Conservation (phyloP, 2,888 invertebrate species). For the Harpagoxenus sublaevis region DNA sequence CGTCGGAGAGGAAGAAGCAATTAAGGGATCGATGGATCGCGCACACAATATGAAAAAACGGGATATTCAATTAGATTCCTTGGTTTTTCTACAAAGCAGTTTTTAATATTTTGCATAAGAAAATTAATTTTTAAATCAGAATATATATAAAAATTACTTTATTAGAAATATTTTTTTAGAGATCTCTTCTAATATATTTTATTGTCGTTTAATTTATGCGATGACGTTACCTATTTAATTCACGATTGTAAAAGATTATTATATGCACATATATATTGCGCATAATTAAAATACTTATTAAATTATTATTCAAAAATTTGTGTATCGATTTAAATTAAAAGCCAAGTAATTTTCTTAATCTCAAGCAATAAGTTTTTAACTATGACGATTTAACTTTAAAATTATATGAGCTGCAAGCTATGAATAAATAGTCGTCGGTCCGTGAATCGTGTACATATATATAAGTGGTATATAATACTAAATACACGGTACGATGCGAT, state of each 20-base stretch:
- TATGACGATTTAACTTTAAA: not conserved
- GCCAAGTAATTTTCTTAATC: not conserved
- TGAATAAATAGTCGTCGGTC: not conserved
- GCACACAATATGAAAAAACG: not conserved
- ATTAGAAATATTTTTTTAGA: not conserved
- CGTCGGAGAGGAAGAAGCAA: constrained; percentile 16
- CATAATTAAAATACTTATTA: not conserved
- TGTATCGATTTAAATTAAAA: not conserved
- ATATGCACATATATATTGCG: not conserved
- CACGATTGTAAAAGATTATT: not conserved
- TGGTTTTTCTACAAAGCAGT: not conserved
- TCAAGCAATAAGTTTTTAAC: not conserved
- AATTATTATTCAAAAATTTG: not conserved
- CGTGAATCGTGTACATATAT: not conserved
- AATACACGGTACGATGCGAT: not conserved
- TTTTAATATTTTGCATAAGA: not conserved
- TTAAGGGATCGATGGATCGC: not conserved
- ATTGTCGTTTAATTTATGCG: not conserved
- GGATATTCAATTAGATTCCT: not conserved
- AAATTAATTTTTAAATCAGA: not conserved
- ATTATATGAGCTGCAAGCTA: not conserved
- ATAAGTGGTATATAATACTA: not conserved
- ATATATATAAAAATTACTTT: not conserved
- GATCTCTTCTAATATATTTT: not conserved
- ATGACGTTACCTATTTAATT: not conserved